Evolutionary conservation across 2,797 vertebrate genomes (phyloP).

Genomic region (Sparidentex hasta): DNA sequence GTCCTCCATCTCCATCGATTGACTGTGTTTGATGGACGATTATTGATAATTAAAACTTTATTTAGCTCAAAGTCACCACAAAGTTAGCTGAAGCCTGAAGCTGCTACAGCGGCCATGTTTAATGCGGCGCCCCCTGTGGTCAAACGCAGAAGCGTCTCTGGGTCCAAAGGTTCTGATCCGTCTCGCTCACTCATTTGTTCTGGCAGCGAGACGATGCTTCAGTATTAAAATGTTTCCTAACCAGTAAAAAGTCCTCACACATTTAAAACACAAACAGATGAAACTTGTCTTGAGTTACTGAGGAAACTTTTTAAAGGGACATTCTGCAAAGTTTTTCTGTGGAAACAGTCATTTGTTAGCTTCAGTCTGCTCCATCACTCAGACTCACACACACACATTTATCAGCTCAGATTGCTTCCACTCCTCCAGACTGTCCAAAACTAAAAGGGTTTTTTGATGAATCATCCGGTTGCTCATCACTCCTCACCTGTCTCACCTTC

Average conservation of each 20-base stretch:
- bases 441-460: slow-evolving; percentile 33
- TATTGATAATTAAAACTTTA: slow-evolving; percentile 8
- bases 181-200: no score
- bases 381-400: slow-evolving; percentile 12
- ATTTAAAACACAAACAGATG: not conserved
- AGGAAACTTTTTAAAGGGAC: not conserved
- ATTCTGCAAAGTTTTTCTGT: not conserved
- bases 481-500: slow-evolving; percentile 37
- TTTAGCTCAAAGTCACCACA: not conserved
- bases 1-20: not conserved
- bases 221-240: no score
- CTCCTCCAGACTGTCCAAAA: slow-evolving; percentile 11
- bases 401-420: slow-evolving; percentile 40
- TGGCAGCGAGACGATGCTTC: no score
- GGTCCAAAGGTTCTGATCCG: no score
- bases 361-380: not conserved
- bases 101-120: not conserved
- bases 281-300: not conserved
- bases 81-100: not conserved
- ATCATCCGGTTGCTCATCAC: slow-evolving; percentile 26
- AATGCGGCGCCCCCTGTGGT: no score
- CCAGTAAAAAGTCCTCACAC: no score
- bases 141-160: no score
- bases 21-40: not conserved
- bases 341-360: not conserved